Evolutionary conservation across 2,888 invertebrate species (phyloP), one percentile per base, ranked within the genome.

Genomic region (Mylabris sibirica): DNA sequence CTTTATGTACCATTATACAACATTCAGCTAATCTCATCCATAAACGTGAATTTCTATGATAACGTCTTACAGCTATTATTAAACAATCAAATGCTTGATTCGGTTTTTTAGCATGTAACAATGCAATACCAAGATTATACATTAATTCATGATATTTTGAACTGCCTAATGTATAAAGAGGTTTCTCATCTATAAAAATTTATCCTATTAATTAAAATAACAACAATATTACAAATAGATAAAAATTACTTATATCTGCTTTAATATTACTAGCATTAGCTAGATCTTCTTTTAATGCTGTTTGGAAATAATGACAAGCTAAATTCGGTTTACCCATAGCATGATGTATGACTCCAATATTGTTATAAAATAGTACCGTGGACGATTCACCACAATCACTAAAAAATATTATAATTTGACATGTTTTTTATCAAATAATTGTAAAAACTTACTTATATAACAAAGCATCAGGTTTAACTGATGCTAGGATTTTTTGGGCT

Each of bases 1-100:
- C 84, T 82, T 88, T 88, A 74, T 88, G 85, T n/a, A 85, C 83
- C 84, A 87, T 87, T 59, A 96, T 93, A 83, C 96, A 96, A 81
- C 97, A 96, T 85, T 98, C 98, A 0, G 98, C 97, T 78, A 98
- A 87, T 77, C 98, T 89, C 67, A 97, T 86, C 98, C 98, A 99
- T 53, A 98, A 88, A 66, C 94, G 88, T 3, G 97, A 94, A 84
- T 97, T 97, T 76, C 92, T 92, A 71, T 94, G 95, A 79, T 93
- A 95, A 68, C 93, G 90, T 73, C 95, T 91, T 0, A 95, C 91
- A 2, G 94, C 94, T 83, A 96, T 92, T 14, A 95, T 90, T 59
- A 98, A 89, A 83, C 95, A 96, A 80, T 96, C 96, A 84, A 98
- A 98, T 0, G 98, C 97, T 78, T 93, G 92, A 70, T 89, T 88